Evolutionary conservation across 2,888 invertebrate genomes (phyloP), one percentile per base, ranked within the genome.

Genomic region (Xylocampa areola): DNA sequence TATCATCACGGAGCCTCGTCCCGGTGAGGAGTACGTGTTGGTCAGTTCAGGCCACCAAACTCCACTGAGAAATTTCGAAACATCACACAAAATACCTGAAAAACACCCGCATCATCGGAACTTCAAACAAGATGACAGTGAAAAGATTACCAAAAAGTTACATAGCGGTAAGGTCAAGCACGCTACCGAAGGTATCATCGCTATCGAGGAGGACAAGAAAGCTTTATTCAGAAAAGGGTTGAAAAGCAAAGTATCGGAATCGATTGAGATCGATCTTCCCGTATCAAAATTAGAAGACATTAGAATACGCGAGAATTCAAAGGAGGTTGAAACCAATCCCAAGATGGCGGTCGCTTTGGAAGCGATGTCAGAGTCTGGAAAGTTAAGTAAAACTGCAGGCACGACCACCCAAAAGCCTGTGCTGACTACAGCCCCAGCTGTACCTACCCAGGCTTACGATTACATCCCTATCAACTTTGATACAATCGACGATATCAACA

Each of bases 81-180:
- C 96, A 1, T 94, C 97, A 1, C 97, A 97, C 82, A 97, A 97
- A 88, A 94, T 96, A 68, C 96, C 95, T 0, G 94, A 93, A 11
- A 91, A 92, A 74, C 89, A 93, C 63, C 90, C 93, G 1, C 68
- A 86, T 51, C 88, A 92, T 39, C 85, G 88, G 43, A 68, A 86
- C 33, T 73, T 87, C 8, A 89, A 73, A 45, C 65, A 73, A 44
- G 75, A 88, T 77, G 95, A 89, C 77, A 92, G 78, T 86, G 95
- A 86, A 83, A 95, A 88, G 88, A 92, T 88, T 50, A 81, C 79
- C 10, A 91, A 91, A 53, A 92, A 92, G 59, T 64, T 88, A 54
- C 80, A 86, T 50, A 90, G 81, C 50, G 87, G 88, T 3, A 94
- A 94, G 72, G 68, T 75, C 0, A 91, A 90, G 73, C 89, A 91